A percentile compares a stretch with the other conserved stretches of the same genome.
Evolutionary conservation across 2,888 invertebrate species (phyloP).

Genomic region (Tenthredo notha): DNA sequence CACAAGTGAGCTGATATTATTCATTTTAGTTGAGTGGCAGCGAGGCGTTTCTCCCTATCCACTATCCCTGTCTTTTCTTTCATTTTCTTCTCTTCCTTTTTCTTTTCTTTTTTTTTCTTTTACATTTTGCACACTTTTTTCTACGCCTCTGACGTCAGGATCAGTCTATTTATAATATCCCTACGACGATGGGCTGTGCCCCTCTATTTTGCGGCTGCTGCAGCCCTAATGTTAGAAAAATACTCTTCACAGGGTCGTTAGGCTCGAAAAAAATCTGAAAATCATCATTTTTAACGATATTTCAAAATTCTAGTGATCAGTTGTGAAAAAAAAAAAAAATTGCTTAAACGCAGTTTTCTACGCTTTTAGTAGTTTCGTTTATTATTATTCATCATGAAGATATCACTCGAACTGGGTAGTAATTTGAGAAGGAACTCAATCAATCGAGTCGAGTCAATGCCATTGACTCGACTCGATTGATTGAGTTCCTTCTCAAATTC

Average conservation of each 20-base stretch:
- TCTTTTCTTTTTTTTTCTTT: neutral
- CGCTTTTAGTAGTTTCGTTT: too few species aligned
- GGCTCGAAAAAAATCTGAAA: neutral
- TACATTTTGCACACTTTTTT: conserved; percentile 36
- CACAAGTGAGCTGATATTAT: conserved; percentile 43
- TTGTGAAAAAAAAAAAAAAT: neutral
- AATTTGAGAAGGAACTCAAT: too few species aligned
- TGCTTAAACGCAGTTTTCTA: too few species aligned
- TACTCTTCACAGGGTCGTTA: neutral
- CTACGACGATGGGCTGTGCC: conserved; percentile 7
- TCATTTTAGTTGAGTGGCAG: conserved; percentile 49
- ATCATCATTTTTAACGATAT: too few species aligned
- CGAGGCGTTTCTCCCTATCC: neutral
- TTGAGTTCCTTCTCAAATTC: too few species aligned
- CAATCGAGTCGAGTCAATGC: too few species aligned
- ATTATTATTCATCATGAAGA: too few species aligned
- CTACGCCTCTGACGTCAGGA: conserved; percentile 9
- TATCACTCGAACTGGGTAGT: too few species aligned
- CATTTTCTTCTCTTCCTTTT: neutral
- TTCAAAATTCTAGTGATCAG: too few species aligned
- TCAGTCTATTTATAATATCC: conserved; percentile 28
- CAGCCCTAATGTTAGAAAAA: conserved; percentile 16
- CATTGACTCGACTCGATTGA: too few species aligned
- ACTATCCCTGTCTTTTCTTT: neutral
- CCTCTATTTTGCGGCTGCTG: neutral